These are phyloP conservation scores for Meliscaeva auricollis DNA, from an alignment of 2,888 invertebrate species.

Conservation along the genomic window DNA sequence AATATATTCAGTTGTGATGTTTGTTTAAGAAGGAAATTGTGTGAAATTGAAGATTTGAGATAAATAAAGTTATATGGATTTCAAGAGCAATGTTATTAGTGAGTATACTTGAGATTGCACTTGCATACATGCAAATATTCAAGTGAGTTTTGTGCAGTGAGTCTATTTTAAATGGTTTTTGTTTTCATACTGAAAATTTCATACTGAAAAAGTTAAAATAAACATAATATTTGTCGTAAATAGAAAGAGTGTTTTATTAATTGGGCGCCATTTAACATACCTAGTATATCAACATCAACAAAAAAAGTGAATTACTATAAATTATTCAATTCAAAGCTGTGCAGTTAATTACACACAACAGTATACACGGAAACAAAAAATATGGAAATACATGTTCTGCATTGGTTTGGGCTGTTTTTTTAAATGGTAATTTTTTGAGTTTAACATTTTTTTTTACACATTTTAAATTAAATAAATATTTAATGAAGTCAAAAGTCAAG, in stretches of 20 bases:
- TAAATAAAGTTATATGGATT: not conserved
- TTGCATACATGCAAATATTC: too few relatives aligned
- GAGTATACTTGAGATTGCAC: too few relatives aligned
- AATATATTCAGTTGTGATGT: not conserved
- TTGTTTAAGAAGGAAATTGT: not conserved
- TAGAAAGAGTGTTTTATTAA: too few relatives aligned
- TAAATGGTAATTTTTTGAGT: constrained; percentile 18
- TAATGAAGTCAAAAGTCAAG: too few relatives aligned
- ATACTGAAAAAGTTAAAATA: too few relatives aligned
- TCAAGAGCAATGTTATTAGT: not conserved
- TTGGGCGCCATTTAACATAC: too few relatives aligned
- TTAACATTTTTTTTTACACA: too few relatives aligned
- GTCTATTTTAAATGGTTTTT: too few relatives aligned
- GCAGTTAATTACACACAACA: not conserved
- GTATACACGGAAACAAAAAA: not conserved
- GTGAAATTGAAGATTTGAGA: not conserved
- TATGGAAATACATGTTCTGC: not conserved
- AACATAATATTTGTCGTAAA: too few relatives aligned
- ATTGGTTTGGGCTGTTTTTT: constrained; percentile 1
- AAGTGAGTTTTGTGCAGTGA: not conserved
- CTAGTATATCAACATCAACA: too few relatives aligned
- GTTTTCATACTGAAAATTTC: too few relatives aligned
- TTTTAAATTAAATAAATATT: too few relatives aligned
- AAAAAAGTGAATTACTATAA: not conserved
- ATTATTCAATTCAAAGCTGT: not conserved